Conservation (phyloP, 2,888 invertebrate species). For the Protophormia terraenovae region DNA sequence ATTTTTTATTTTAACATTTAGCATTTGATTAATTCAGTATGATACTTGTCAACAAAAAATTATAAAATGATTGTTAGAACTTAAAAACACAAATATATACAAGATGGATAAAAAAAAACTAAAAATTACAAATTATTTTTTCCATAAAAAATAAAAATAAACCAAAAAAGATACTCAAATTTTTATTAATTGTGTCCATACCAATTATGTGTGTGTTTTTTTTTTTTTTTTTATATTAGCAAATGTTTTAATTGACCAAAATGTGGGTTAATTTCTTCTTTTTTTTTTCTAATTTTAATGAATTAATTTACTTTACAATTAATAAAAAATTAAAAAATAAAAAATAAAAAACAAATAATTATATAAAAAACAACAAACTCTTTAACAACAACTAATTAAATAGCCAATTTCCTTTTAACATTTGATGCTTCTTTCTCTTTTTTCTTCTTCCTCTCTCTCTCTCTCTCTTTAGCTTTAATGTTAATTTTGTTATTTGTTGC, state of each 20-base stretch:
- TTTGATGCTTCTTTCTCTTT: background rate
- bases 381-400: background rate
- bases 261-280: slow-evolving; percentile 33
- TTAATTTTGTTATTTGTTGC: slow-evolving; percentile 2
- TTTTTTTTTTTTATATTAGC: background rate
- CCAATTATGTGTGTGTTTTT: slow-evolving; percentile 56
- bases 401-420: no score
- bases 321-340: slow-evolving; percentile 12
- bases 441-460: background rate
- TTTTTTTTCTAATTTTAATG: background rate
- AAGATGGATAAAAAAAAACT: slow-evolving; percentile 29
- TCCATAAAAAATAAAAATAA: slow-evolving; percentile 5
- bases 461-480: background rate
- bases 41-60: slow-evolving; percentile 56
- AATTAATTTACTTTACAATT: no score
- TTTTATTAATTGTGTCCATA: slow-evolving; percentile 67
- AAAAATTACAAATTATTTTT: slow-evolving; percentile 18
- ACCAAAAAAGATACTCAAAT: no score
- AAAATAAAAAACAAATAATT: slow-evolving; percentile 7
- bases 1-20: no score
- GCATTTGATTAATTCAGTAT: slow-evolving; percentile 79
- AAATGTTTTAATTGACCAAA: slow-evolving; percentile 4
- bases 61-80: slow-evolving; percentile 52
- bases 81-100: slow-evolving; percentile 44
- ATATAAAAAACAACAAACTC: background rate